phyloP scores from a whole-genome alignment of 2,113 vertebrate genomes.

The Callocephalon fimbriatum region DNA sequence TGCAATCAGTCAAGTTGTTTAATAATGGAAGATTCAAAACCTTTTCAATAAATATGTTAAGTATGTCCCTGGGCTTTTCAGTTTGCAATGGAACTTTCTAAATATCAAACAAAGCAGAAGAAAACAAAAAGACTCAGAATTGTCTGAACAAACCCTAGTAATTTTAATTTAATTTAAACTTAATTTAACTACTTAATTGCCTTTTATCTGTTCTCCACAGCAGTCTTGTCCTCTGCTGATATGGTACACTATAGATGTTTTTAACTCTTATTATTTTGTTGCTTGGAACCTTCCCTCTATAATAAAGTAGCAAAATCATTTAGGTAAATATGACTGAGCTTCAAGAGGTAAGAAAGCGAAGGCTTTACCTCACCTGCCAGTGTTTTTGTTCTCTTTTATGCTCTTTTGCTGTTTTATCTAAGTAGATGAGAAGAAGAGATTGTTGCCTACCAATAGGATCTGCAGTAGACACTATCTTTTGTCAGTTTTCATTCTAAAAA shows the following conservation, averaged over 20 bases:
- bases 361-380: background rate
- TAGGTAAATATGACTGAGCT: background rate
- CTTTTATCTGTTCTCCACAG: background rate
- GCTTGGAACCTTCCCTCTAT: background rate
- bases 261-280: background rate
- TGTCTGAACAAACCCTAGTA: background rate
- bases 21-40: background rate
- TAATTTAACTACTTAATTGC: background rate
- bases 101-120: conserved; percentile 3
- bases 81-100: background rate
- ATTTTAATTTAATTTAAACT: background rate
- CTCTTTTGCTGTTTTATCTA: background rate
- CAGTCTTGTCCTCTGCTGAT: background rate
- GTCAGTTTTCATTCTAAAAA: background rate
- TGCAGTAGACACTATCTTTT: background rate
- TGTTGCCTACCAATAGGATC: background rate
- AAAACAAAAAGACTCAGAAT: background rate
- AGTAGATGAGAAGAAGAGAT: background rate
- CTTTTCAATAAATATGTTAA: background rate
- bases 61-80: background rate
- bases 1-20: conserved; percentile 1
- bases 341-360: background rate
- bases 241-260: background rate
- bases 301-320: background rate
- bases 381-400: background rate